phyloP scores from a whole-genome alignment of 2,888 invertebrate species.

The Ctenicera cuprea region DNA sequence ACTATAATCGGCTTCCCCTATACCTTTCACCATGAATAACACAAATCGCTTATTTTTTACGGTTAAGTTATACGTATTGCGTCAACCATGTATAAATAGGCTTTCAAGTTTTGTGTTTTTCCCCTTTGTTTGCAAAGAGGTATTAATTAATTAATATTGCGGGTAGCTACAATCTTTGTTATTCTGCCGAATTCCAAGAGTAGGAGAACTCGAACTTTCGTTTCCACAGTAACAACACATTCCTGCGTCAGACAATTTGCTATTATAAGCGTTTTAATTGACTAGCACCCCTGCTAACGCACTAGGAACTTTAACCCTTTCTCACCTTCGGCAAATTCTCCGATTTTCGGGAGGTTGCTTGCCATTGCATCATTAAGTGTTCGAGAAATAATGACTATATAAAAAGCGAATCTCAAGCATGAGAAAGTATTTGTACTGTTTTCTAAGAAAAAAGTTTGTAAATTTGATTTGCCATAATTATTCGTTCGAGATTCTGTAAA shows the following conservation, averaged over 20 bases:
- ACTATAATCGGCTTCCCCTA: constrained; percentile 1
- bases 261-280: constrained; percentile 20
- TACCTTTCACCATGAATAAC: constrained; percentile 7
- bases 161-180: constrained; percentile 7
- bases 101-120: not conserved
- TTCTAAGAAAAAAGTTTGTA: too few species aligned
- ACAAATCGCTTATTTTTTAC: not conserved
- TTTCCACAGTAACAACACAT: constrained; percentile 12
- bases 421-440: too few species aligned
- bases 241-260: constrained; percentile 13
- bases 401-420: too few species aligned
- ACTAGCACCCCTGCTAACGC: constrained; percentile 8
- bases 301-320: not conserved
- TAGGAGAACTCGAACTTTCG: not conserved
- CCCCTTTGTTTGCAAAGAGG: not conserved
- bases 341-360: not conserved
- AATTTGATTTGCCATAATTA: too few species aligned
- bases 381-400: too few species aligned
- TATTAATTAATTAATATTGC: constrained; percentile 8
- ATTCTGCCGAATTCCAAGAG: constrained; percentile 17
- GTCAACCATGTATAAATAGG: not conserved
- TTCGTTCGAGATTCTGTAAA: too few species aligned
- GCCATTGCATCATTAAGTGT: too few species aligned
- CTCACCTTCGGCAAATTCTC: not conserved
- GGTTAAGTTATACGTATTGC: not conserved